These are phyloP conservation scores for Nibea coibor DNA, from an alignment of 2,113 vertebrate species.

Conservation along the genomic window DNA sequence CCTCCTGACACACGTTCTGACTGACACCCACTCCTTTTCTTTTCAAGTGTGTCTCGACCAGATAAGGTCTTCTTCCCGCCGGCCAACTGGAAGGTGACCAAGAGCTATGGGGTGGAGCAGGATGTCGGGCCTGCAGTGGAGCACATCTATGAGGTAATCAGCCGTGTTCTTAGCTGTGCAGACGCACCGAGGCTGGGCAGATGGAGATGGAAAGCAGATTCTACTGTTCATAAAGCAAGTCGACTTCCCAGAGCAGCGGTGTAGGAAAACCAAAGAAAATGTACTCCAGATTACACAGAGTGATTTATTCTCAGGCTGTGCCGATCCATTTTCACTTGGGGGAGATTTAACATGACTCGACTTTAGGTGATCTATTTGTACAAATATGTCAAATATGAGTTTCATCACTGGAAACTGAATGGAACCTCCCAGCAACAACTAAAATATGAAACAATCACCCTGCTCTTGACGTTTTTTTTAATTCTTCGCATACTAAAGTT, in stretches of 20 bases:
- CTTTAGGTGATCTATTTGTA: constrained; percentile 23
- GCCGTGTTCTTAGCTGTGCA: constrained; percentile 23
- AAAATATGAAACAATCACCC: background rate
- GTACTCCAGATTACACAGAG: constrained; percentile 3
- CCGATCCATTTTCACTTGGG: background rate
- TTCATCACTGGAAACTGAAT: constrained; percentile 6
- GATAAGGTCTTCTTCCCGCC: constrained; percentile 89
- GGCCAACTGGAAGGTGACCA: constrained; percentile 85
- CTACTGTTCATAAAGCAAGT: constrained; percentile 21
- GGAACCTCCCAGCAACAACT: background rate
- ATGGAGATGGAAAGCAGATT: constrained; percentile 38
- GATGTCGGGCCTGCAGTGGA: constrained; percentile 89
- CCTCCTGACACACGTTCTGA: constrained; percentile 38
- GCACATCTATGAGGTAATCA: constrained; percentile 91
- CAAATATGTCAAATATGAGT: constrained; percentile 19
- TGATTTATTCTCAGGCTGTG: constrained; percentile 31
- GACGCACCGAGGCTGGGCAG: constrained; percentile 26
- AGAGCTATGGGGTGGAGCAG: constrained; percentile 79
- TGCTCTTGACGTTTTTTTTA: constrained; percentile 1
- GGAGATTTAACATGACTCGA: background rate
- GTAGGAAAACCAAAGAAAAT: constrained; percentile 34
- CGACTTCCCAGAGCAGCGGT: background rate
- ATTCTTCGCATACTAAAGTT: constrained; percentile 5
- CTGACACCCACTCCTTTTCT: constrained; percentile 39
- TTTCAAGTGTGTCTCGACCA: constrained; percentile 88